Percentiles rank a stretch among this genome's conserved stretches.
Evolutionary conservation across 1,140 invertebrate genomes (phyloP).

Genomic region (Chelonus insularis): DNA sequence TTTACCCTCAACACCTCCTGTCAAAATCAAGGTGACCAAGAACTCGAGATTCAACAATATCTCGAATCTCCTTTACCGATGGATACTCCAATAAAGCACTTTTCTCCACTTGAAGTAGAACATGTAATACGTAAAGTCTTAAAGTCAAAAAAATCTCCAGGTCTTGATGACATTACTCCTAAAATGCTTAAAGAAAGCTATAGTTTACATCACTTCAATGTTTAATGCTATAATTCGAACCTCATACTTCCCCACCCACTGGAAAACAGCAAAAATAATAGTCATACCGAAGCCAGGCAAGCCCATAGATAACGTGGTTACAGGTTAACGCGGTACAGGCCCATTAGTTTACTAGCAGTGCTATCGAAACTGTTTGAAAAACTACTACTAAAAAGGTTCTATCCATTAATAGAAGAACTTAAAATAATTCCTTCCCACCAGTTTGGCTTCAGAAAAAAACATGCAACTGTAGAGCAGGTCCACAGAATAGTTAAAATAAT

Average conservation of each 20-base stretch:
- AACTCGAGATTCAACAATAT: not conserved
- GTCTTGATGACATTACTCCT: conserved; percentile 30
- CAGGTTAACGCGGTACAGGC: conserved; percentile 20
- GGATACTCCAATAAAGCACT: not conserved
- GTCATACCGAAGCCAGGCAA: too few species aligned
- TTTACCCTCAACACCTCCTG: not conserved
- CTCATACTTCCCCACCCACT: conserved; percentile 34
- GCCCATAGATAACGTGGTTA: conserved; percentile 42
- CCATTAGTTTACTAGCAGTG: conserved; percentile 14
- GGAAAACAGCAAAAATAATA: too few species aligned
- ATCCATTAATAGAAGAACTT: not conserved
- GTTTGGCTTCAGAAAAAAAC: too few species aligned
- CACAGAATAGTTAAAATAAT: not conserved
- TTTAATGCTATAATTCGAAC: conserved; percentile 31
- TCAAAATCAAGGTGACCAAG: not conserved
- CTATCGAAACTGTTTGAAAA: conserved; percentile 11
- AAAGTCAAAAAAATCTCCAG: conserved; percentile 25
- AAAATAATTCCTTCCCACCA: not conserved
- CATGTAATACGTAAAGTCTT: conserved; percentile 1
- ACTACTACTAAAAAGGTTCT: not conserved
- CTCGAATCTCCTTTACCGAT: not conserved
- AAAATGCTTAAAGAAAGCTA: conserved; percentile 29
- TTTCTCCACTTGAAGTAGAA: not conserved
- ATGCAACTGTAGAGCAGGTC: not conserved
- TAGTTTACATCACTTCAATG: conserved; percentile 17